Conservation (phyloP, 2,797 vertebrate genomes). For the Luscinia megarhynchos region DNA sequence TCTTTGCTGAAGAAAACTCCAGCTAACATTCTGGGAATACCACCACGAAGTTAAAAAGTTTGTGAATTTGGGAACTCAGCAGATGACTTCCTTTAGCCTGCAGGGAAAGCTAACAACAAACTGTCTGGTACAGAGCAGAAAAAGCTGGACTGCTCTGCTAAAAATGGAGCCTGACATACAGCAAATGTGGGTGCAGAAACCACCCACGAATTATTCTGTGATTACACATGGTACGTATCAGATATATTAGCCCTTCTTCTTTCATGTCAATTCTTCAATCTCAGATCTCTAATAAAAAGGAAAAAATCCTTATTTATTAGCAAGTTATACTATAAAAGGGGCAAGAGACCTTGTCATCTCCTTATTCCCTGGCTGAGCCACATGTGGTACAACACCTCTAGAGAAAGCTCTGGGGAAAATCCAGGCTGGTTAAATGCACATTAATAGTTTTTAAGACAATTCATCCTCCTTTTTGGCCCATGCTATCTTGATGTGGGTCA, state of each 20-base stretch:
- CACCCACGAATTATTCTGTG: background rate
- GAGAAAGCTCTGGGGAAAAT: background rate
- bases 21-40: background rate
- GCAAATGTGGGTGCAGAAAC: background rate
- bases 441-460: background rate
- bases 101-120: background rate
- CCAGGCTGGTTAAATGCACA: background rate
- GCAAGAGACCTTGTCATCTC: background rate
- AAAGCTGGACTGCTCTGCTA: background rate
- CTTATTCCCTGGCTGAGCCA: background rate
- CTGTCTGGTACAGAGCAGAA: background rate
- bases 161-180: background rate
- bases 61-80: background rate
- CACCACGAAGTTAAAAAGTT: background rate
- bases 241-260: background rate
- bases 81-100: background rate
- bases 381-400: background rate
- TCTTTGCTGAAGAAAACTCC: background rate
- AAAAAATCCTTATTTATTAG: background rate
- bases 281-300: background rate
- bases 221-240: fast-evolving
- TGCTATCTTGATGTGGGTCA: conserved; percentile 19
- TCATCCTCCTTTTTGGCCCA: background rate
- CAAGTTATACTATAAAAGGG: background rate
- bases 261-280: background rate